A percentile compares a stretch with the other conserved stretches of the same genome.
phyloP scores from a whole-genome alignment of 2,888 invertebrate genomes.

The Pseudolycoriella hygida region DNA sequence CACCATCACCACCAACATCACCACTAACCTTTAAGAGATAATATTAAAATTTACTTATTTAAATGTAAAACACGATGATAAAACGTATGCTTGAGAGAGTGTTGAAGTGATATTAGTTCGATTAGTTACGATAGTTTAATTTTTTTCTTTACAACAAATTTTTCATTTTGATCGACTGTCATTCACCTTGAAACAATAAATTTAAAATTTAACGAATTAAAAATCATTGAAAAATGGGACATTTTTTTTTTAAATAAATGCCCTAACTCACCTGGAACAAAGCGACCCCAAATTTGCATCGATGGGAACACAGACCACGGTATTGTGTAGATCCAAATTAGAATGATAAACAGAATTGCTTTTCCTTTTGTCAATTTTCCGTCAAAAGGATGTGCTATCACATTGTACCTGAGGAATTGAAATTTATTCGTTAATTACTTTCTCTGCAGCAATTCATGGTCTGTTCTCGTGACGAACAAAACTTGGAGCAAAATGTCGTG shows the following conservation, averaged over 20 bases:
- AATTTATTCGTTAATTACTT: too few relatives aligned
- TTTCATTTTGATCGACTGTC: too few relatives aligned
- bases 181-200: too few relatives aligned
- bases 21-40: too few relatives aligned
- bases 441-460: not conserved
- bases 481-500: too few relatives aligned
- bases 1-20: too few relatives aligned
- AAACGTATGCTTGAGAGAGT: not conserved
- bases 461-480: not conserved
- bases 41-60: too few relatives aligned
- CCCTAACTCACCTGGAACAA: conserved; percentile 40
- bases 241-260: too few relatives aligned
- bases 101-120: not conserved
- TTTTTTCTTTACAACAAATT: conserved; percentile 1
- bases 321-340: conserved; percentile 59
- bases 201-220: too few relatives aligned
- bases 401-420: conserved; percentile 29
- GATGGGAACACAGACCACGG: conserved; percentile 68
- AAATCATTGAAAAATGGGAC: too few relatives aligned
- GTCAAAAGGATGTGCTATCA: conserved; percentile 68
- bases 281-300: conserved; percentile 72
- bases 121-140: not conserved
- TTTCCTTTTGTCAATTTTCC: conserved; percentile 67
- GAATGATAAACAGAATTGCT: conserved; percentile 52
- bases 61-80: too few relatives aligned